A percentile compares a stretch with the other conserved stretches of the same genome.
Conservation (phyloP, 2,888 invertebrate genomes). For the Hermaeophaga mercurialis region DNA sequence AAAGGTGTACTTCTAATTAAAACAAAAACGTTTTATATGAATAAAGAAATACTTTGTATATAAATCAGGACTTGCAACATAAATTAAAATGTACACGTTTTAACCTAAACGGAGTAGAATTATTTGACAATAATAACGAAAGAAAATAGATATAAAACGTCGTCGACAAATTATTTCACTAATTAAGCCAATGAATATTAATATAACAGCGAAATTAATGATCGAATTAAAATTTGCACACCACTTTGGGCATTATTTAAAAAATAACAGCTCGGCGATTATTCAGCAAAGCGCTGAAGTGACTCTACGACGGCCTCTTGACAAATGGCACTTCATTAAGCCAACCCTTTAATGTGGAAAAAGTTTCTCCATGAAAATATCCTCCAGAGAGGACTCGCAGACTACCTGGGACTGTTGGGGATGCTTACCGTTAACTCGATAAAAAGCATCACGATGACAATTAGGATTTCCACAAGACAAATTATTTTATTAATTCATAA, state of each 20-base stretch:
- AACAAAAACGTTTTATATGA: too few species aligned
- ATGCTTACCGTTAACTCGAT: conserved; percentile 5
- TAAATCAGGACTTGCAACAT: too few species aligned
- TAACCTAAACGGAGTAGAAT: too few species aligned
- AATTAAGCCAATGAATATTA: conserved; percentile 28
- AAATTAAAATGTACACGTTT: too few species aligned
- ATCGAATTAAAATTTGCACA: conserved; percentile 32
- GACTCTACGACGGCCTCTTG: conserved; percentile 41
- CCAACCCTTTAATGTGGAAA: conserved; percentile 39
- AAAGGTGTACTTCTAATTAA: too few species aligned
- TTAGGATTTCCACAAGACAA: too few species aligned
- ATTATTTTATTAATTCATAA: neutral
- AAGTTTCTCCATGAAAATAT: conserved; percentile 26
- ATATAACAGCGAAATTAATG: conserved; percentile 30
- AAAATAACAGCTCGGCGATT: conserved; percentile 42
- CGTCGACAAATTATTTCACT: too few species aligned
- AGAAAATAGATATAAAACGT: too few species aligned
- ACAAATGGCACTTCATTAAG: conserved; percentile 47
- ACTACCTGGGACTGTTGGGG: conserved; percentile 14
- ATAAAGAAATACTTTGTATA: too few species aligned
- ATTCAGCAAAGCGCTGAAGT: conserved; percentile 40
- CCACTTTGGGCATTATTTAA: conserved; percentile 34
- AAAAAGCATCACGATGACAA: conserved; percentile 5
- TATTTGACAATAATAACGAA: too few species aligned
- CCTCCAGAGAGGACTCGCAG: conserved; percentile 24